Evolutionary conservation across 2,888 invertebrate genomes (phyloP).

Genomic region (Mycalesis mineus): DNA sequence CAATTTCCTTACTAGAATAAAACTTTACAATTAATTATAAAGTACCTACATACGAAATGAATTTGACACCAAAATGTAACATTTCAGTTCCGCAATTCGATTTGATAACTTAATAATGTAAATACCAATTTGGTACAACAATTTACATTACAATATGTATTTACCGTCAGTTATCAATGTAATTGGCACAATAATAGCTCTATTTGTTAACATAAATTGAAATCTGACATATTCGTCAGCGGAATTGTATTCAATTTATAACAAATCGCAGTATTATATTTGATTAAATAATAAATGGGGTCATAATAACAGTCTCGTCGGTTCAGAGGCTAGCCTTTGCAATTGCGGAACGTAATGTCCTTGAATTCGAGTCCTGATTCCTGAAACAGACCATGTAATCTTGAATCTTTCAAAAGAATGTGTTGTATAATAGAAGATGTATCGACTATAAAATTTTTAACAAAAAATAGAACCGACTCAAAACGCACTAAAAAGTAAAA

Average conservation of each 20-base stretch:
- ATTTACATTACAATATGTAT: background rate
- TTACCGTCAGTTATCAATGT: background rate
- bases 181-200: background rate
- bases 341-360: too few relatives aligned
- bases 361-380: too few relatives aligned
- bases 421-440: too few relatives aligned
- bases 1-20: too few relatives aligned
- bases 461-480: too few relatives aligned
- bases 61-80: background rate
- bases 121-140: background rate
- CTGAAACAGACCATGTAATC: too few relatives aligned
- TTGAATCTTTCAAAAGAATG: too few relatives aligned
- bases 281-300: background rate
- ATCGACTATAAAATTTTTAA: too few relatives aligned
- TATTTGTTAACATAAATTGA: constrained; percentile 7
- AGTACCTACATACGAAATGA: too few relatives aligned
- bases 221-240: background rate
- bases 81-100: background rate
- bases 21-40: too few relatives aligned
- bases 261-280: background rate
- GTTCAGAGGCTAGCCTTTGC: too few relatives aligned
- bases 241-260: background rate
- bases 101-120: background rate
- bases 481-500: too few relatives aligned
- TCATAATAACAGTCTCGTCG: background rate